Percentiles rank a stretch among this genome's conserved stretches.
Conservation (phyloP, 2,113 vertebrate species). For the Mesembrinibis cayennensis region DNA sequence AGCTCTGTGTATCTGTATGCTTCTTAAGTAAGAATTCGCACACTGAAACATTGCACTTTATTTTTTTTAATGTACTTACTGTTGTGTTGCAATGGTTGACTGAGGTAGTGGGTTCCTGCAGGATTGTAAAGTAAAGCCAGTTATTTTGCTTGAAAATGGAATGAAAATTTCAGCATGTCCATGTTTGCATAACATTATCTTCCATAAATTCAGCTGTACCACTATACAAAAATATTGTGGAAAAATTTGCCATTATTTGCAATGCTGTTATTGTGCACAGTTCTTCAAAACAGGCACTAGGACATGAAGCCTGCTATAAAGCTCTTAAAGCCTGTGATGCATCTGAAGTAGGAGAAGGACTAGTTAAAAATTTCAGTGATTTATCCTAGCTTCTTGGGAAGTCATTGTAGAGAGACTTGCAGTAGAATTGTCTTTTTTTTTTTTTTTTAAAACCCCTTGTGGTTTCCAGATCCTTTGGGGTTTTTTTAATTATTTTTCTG, state of each 20-base stretch:
- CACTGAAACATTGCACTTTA: not conserved
- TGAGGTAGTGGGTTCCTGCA: not conserved
- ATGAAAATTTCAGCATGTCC: not conserved
- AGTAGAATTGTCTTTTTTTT: not conserved
- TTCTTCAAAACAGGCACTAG: not conserved
- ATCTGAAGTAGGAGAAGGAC: not conserved
- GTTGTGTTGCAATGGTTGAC: not conserved
- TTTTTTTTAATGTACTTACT: not conserved
- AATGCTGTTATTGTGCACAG: not conserved
- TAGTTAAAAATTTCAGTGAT: constrained; percentile 33
- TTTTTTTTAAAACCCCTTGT: not conserved
- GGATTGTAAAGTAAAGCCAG: not conserved
- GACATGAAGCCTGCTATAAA: not conserved
- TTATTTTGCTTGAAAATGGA: not conserved
- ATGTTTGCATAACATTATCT: not conserved
- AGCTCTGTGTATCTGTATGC: rapidly evolving
- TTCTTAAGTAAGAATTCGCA: not conserved
- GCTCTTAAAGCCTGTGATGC: not conserved
- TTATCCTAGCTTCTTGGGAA: constrained; percentile 23
- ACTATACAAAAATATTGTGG: not conserved
- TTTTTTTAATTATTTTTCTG: not conserved
- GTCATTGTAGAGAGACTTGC: not conserved
- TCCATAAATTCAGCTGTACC: not conserved
- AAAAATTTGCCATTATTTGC: not conserved
- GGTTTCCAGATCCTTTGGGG: not conserved